Evolutionary conservation across 2,113 vertebrate species (phyloP).

Genomic region (Oryzias woworae): DNA sequence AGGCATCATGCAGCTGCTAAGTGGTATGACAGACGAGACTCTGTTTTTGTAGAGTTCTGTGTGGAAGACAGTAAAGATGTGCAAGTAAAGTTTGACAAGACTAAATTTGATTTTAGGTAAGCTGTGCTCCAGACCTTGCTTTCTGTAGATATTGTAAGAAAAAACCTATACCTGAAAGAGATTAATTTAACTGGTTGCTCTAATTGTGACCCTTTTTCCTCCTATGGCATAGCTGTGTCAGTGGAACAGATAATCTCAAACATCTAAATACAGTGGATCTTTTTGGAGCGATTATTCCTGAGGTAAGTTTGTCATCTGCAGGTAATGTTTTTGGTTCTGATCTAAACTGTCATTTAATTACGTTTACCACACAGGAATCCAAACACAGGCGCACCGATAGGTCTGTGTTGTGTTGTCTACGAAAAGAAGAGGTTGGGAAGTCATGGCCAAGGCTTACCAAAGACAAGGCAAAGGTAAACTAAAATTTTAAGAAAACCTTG

Average conservation of each 20-base stretch:
- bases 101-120: slow-evolving; percentile 91
- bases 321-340: neutral
- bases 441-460: slow-evolving; percentile 96
- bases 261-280: slow-evolving; percentile 93
- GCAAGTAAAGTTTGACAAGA: slow-evolving; percentile 89
- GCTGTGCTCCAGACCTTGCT: neutral
- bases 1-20: slow-evolving; percentile 96
- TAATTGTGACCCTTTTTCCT: neutral
- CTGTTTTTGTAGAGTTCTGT: slow-evolving; percentile 94
- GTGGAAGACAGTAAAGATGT: slow-evolving; percentile 98
- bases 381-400: slow-evolving; percentile 98
- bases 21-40: slow-evolving; percentile 97
- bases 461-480: slow-evolving; percentile 88
- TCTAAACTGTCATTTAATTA: neutral
- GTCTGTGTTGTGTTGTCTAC: slow-evolving; percentile 96
- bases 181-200: neutral
- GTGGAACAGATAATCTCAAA: slow-evolving; percentile 90
- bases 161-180: neutral
- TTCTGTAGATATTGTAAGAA: neutral
- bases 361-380: slow-evolving; percentile 80
- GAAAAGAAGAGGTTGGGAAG: slow-evolving; percentile 91
- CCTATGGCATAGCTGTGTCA: slow-evolving; percentile 84
- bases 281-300: slow-evolving; percentile 92
- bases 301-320: slow-evolving; percentile 80
- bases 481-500: neutral